Evolutionary conservation across 1,140 invertebrate species (phyloP).

Genomic region (Penaeus indicus): DNA sequence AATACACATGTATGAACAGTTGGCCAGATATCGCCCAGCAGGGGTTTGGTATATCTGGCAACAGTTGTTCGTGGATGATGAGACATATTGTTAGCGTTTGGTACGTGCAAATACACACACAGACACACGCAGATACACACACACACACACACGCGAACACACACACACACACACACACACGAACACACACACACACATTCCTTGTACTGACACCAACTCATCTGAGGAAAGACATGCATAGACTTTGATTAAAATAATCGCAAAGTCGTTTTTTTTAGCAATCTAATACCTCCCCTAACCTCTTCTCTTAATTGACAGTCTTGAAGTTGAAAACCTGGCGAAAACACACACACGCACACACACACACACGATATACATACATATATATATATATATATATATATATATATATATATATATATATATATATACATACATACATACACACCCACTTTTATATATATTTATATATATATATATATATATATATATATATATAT

Average conservation of each 20-base stretch:
- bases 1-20: too few relatives aligned
- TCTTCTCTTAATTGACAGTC: too few relatives aligned
- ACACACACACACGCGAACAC: not conserved
- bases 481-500: not conserved
- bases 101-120: too few relatives aligned
- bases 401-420: not conserved
- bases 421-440: not conserved
- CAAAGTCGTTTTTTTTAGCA: not conserved
- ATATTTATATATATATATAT: slow-evolving; percentile 36
- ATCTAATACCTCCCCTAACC: too few relatives aligned
- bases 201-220: too few relatives aligned
- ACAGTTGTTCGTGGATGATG: not conserved
- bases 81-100: too few relatives aligned
- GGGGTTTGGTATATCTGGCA: not conserved
- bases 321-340: too few relatives aligned
- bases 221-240: too few relatives aligned
- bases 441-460: not conserved
- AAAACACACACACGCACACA: not conserved
- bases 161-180: not conserved
- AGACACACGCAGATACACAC: too few relatives aligned
- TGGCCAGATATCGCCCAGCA: too few relatives aligned
- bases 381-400: slow-evolving; percentile 19
- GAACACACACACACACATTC: not conserved
- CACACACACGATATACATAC: not conserved
- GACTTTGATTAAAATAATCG: too few relatives aligned